These are phyloP conservation scores for Megamerina dolium DNA, from an alignment of 2,888 invertebrate genomes.

Conservation along the genomic window DNA sequence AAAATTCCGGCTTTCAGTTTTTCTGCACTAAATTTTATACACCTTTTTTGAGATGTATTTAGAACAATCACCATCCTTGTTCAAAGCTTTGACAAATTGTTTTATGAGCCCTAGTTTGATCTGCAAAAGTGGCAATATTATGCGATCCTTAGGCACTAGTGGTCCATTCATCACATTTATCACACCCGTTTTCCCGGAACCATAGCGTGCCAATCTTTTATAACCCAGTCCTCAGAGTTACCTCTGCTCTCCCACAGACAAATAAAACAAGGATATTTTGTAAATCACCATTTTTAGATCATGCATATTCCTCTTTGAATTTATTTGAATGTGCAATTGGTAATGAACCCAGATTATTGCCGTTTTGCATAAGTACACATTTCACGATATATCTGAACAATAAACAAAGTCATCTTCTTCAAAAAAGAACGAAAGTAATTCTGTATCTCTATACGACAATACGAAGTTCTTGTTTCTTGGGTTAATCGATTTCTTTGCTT, in stretches of 20 bases:
- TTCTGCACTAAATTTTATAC: no score
- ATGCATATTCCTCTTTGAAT: no score
- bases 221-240: neutral
- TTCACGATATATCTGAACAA: no score
- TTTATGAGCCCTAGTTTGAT: constrained; percentile 9
- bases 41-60: neutral
- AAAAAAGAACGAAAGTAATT: no score
- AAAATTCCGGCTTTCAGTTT: no score
- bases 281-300: no score
- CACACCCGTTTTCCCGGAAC: neutral
- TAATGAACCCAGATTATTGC: constrained; percentile 11
- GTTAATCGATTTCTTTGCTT: no score
- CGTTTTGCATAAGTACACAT: no score
- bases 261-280: constrained; percentile 10
- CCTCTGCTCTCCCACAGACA: constrained; percentile 10
- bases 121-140: constrained; percentile 6
- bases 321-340: no score
- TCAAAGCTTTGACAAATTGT: constrained; percentile 5
- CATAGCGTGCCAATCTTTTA: constrained; percentile 2
- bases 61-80: neutral
- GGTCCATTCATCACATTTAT: constrained; percentile 1
- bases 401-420: no score
- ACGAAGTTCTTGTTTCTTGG: no score
- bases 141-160: neutral
- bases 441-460: no score